Conservation (phyloP, 1,140 invertebrate genomes). For the Apolygus lucorum region DNA sequence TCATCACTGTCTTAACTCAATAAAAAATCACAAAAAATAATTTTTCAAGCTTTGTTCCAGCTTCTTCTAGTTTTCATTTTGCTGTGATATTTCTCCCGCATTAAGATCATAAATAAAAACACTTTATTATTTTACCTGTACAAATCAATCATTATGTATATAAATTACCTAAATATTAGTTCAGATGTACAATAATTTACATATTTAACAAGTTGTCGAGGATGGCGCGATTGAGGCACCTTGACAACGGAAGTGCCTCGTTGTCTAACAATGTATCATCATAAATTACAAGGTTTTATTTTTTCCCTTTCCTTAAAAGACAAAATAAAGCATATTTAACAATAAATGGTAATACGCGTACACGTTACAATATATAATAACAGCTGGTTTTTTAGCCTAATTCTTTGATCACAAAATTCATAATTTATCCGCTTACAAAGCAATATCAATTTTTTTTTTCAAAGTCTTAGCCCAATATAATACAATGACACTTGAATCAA, state of each 20-base stretch:
- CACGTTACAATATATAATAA: constrained; percentile 20
- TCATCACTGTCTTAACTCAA: constrained; percentile 6
- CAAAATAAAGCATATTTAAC: constrained; percentile 27
- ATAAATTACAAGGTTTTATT: constrained; percentile 17
- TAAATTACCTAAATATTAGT: constrained; percentile 25
- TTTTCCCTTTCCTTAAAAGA: constrained; percentile 8
- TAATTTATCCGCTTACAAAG: constrained; percentile 15
- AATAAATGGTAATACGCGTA: constrained; percentile 24
- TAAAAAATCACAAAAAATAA: constrained; percentile 2
- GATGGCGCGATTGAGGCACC: constrained; percentile 3
- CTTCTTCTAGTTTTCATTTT: neutral
- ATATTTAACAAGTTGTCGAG: constrained; percentile 12
- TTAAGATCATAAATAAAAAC: constrained; percentile 5
- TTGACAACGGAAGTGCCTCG: constrained; percentile 17
- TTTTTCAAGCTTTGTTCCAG: neutral
- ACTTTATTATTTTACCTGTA: constrained; percentile 19
- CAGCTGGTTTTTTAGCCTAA: constrained; percentile 14
- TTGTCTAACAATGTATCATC: neutral
- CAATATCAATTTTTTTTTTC: constrained; percentile 9
- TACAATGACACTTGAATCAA: constrained; percentile 20
- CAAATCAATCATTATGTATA: constrained; percentile 21
- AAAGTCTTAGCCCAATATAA: constrained; percentile 26
- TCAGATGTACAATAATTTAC: constrained; percentile 27
- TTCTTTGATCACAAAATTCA: constrained; percentile 26
- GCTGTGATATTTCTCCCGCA: neutral